Conservation (phyloP, 2,797 vertebrate genomes). For the Oreochromis grahami region DNA sequence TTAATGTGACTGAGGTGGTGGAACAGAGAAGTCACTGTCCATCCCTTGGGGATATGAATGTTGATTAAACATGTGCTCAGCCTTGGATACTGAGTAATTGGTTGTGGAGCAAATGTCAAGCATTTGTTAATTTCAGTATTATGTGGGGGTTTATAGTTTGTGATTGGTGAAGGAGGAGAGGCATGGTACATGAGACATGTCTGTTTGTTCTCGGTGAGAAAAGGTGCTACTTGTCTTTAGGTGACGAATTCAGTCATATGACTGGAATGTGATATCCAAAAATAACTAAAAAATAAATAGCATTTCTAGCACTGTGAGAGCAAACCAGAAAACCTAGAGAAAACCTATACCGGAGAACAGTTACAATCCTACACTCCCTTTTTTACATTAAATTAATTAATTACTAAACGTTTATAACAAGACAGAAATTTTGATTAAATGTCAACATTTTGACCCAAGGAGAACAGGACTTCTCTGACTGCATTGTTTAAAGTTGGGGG, state of each 20-base stretch:
- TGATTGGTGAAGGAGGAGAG: slow-evolving; percentile 33
- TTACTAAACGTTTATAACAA: neutral
- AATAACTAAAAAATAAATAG: neutral
- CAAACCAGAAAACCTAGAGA: neutral
- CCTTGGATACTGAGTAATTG: slow-evolving; percentile 66
- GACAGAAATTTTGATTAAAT: neutral
- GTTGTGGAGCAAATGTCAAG: slow-evolving; percentile 66
- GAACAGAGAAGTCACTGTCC: slow-evolving; percentile 34
- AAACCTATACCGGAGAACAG: neutral
- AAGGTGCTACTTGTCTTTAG: neutral
- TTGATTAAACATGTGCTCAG: slow-evolving; percentile 74
- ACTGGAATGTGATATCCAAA: neutral
- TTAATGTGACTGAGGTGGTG: slow-evolving; percentile 52
- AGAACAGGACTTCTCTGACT: neutral
- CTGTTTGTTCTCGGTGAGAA: neutral
- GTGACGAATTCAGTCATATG: neutral
- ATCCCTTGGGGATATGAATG: slow-evolving; percentile 58
- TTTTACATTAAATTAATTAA: neutral
- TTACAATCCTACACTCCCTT: neutral
- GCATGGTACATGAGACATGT: neutral
- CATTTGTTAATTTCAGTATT: slow-evolving; percentile 57
- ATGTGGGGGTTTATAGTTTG: slow-evolving; percentile 40
- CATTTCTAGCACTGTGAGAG: neutral
- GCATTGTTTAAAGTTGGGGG: too few relatives aligned
- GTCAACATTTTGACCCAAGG: neutral